Conservation (phyloP, 2,797 vertebrate genomes). For the Macrochelys suwanniensis region DNA sequence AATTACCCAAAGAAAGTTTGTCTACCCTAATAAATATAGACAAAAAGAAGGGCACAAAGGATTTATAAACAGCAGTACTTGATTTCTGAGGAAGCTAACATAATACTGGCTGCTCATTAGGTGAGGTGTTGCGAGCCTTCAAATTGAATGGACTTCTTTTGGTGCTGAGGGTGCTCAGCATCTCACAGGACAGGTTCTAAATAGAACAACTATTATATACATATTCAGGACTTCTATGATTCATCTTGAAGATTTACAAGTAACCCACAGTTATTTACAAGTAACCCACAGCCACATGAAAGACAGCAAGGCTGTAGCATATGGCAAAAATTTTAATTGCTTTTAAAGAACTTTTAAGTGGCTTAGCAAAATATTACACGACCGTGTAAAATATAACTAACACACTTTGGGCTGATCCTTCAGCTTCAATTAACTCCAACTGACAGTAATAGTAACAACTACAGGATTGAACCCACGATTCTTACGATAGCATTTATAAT, state of each 20-base stretch:
- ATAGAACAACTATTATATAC: conserved; percentile 26
- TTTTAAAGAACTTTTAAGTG: conserved; percentile 33
- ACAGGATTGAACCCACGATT: accelerated
- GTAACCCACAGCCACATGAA: conserved; percentile 10
- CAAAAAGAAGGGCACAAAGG: background rate
- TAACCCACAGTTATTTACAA: no score
- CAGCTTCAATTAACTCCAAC: background rate
- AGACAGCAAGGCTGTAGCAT: conserved; percentile 36
- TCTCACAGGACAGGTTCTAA: conserved; percentile 21
- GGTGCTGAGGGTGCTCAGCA: conserved; percentile 27
- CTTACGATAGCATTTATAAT: background rate
- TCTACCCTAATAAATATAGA: conserved; percentile 37
- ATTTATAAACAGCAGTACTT: conserved; percentile 44
- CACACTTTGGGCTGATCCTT: background rate
- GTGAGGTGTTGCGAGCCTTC: conserved; percentile 20
- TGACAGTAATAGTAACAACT: background rate
- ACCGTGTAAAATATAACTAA: background rate
- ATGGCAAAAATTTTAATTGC: conserved; percentile 39
- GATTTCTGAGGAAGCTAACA: conserved; percentile 44
- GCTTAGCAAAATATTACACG: background rate
- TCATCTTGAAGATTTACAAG: conserved; percentile 43
- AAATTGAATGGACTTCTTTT: conserved; percentile 1
- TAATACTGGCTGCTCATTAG: conserved; percentile 37
- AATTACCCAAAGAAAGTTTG: conserved; percentile 51
- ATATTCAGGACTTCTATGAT: conserved; percentile 26